phyloP scores from a whole-genome alignment of 2,888 invertebrate species.

The Caenorhabditis sp. region DNA sequence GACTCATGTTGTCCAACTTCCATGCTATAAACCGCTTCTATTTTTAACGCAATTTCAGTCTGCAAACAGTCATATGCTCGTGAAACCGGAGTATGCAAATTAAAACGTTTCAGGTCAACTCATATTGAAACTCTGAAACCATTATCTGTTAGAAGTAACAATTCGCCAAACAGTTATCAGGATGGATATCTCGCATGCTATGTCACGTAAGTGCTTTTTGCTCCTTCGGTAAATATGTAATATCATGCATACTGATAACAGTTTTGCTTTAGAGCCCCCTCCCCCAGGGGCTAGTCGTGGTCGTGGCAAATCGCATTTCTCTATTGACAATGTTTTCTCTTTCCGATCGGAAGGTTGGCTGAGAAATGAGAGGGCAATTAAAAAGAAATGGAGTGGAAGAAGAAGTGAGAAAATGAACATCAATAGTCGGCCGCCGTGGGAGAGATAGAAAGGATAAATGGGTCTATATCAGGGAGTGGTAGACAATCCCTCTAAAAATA shows the following conservation, averaged over 20 bases:
- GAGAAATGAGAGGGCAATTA: too few species aligned
- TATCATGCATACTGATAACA: slow-evolving; percentile 41
- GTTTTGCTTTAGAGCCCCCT: too few species aligned
- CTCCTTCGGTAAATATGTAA: neutral
- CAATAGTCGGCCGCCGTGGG: too few species aligned
- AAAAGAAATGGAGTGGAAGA: too few species aligned
- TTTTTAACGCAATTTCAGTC: slow-evolving; percentile 23
- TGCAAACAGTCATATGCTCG: slow-evolving; percentile 23
- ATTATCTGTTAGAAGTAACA: too few species aligned
- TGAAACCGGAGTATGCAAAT: slow-evolving; percentile 20
- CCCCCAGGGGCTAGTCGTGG: too few species aligned
- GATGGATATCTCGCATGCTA: slow-evolving; percentile 39
- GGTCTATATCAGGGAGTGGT: slow-evolving; percentile 6
- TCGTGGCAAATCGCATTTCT: too few species aligned
- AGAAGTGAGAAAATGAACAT: slow-evolving; percentile 11
- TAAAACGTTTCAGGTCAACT: neutral
- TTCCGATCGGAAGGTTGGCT: too few species aligned
- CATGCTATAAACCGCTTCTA: neutral
- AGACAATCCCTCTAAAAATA: too few species aligned
- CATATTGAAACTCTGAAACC: neutral
- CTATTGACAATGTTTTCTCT: slow-evolving; percentile 2
- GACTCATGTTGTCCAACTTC: slow-evolving; percentile 36
- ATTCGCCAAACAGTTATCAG: slow-evolving; percentile 7
- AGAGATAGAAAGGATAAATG: neutral
- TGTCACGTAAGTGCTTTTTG: slow-evolving; percentile 53